Base-by-base conservation (phyloP, 1,140 invertebrate species). In the Macrosteles quadrilineatus region DNA sequence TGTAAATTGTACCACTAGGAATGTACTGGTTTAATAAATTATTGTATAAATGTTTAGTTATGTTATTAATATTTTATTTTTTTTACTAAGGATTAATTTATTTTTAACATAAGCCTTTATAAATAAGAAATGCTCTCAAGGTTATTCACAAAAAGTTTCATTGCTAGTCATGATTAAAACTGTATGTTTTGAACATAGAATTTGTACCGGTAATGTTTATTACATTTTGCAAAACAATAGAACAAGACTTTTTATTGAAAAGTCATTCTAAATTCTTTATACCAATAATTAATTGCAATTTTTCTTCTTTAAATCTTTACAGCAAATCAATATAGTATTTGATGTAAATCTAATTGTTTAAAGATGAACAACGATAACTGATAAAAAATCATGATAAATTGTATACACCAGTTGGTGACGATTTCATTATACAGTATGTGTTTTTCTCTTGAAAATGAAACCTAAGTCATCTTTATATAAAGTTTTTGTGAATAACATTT, bases 41-140 rank as follows among this genome's bases (percentile, higher is more conserved):
- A 50, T 19, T 59, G 55, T 59, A 59, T 21, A 59, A 27, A 27
- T 59, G 23, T 50, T 59, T 59, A 23, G 32, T 36, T 59, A 59
- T 21, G 12, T 59, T 21, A 21, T 14, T 59, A 14, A 59, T 21
- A 21, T 59, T 21, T 21, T 59, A 59, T 29, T 14, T 59, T 59
- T 21, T 59, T 59, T 59, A 59, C 55, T 59, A 59, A 59, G 55
- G n/a, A 21, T 59, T 50, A 59, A 59, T 59, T 59, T 59, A 59
- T 59, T 59, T 59, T 25, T 29, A 27, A 27, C 12, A 30, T 59
- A 59, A 23, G 55, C 6, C 12, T 53, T 14, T 19, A 50, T 59
- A 59, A 59, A 27, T 59, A 27, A 59, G 55, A 27, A 27, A 59
- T 25, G 6, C 23, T 59, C 23, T 59, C 25, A 25, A 27, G 55